Evolutionary conservation across 1,140 invertebrate species (phyloP), one percentile per base, ranked within the genome.

Genomic region (Hyphantria cunea): DNA sequence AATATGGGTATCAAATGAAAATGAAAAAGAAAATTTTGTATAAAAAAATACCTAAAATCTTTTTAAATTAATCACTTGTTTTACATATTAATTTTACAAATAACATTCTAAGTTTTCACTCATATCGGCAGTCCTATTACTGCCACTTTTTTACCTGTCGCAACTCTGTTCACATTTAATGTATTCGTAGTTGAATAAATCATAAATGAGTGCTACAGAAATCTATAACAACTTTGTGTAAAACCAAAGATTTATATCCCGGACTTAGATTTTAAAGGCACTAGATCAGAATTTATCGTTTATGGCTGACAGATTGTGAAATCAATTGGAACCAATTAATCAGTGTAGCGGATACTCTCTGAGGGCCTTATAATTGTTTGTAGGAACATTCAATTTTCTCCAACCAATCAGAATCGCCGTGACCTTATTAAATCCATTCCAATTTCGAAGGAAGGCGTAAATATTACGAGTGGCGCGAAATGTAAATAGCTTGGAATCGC

Each of bases 351-450:
- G 39, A 32, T 48, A 58, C 15, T 48, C 34, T 50, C 12, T 7
- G 39, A 48, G 25, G 39, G 12, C 10, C 15, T 41, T 50, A 13
- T 51, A 51, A 60, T 51, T 60, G 48, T 51, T 60, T 42, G 39
- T 51, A 48, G 39, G 34, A 60, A 60, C 48, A 60, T 60, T 70
- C 68, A 72, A 80, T 74, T 69, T 69, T 55, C 62, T 56, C 56
- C 47, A 8, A 48, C 32, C 45, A 60, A 42, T 51, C 37, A 51
- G 13, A 33, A 60, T 50, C 31, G 45, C 6, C 56, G 37, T 44
- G 56, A 60, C 56, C 56, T 60, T 60, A 37, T 60, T 60, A 51
- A 60, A 42, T 51, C 56, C 48, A 60, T 60, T 51, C 39, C 56
- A 60, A 60, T 60, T 60, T 51, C 33, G 34, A 59, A 41, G 39